Evolutionary conservation across 2,113 vertebrate genomes (phyloP).

Genomic region (Noturus placidus): DNA sequence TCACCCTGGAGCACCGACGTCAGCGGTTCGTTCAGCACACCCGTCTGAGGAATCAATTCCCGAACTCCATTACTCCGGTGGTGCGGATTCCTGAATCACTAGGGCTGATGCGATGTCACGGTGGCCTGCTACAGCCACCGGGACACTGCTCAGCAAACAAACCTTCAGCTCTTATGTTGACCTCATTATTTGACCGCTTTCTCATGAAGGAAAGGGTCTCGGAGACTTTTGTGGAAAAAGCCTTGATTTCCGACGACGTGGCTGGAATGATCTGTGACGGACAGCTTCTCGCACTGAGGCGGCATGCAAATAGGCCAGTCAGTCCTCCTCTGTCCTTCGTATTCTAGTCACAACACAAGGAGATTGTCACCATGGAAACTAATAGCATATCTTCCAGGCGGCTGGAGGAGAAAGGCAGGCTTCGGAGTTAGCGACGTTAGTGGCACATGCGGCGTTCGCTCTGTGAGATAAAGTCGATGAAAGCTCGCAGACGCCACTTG

Average conservation of each 20-base stretch:
- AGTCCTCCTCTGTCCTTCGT: conserved; percentile 38
- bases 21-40: background rate
- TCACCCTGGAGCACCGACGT: background rate
- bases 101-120: background rate
- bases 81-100: conserved; percentile 19
- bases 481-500: conserved; percentile 22
- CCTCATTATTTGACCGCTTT: conserved; percentile 39
- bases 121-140: conserved; percentile 15
- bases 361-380: conserved; percentile 65
- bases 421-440: conserved; percentile 32
- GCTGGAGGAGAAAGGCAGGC: conserved; percentile 35
- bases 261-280: conserved; percentile 31
- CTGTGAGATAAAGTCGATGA: conserved; percentile 26
- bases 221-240: conserved; percentile 26
- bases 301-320: conserved; percentile 47
- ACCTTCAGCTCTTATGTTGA: conserved; percentile 41
- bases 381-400: conserved; percentile 61
- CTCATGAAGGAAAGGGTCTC: conserved; percentile 21
- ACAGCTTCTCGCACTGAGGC: conserved; percentile 33
- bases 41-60: background rate
- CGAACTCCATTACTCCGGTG: conserved; percentile 20
- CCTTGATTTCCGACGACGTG: conserved; percentile 41
- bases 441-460: background rate
- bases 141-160: conserved; percentile 35
- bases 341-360: conserved; percentile 57